Conservation (phyloP, 2,888 invertebrate genomes). For the Coremacera marginata region DNA sequence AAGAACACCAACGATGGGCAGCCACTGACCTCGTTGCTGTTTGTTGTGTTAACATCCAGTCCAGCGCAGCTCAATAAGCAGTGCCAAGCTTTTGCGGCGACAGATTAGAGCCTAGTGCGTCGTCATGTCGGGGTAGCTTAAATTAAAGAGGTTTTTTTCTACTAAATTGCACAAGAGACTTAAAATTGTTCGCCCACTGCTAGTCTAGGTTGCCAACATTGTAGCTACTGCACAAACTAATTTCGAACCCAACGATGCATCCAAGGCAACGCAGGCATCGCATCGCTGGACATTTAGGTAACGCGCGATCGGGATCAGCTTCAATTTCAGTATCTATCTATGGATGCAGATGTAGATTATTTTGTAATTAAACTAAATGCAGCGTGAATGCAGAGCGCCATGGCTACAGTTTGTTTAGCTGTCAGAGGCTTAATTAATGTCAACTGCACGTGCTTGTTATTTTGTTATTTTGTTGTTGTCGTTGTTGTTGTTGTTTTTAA, state of each 20-base stretch:
- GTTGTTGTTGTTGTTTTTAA: neutral
- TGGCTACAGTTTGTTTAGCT: constrained; percentile 10
- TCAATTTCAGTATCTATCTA: neutral
- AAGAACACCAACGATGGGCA: neutral
- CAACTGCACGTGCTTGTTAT: neutral
- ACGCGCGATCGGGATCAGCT: neutral
- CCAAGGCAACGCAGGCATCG: neutral
- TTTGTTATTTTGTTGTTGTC: neutral
- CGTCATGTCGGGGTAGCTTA: neutral
- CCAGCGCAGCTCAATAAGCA: neutral
- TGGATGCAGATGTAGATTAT: constrained; percentile 15
- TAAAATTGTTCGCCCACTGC: neutral
- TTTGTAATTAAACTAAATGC: constrained; percentile 33
- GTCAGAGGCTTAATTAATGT: constrained; percentile 10
- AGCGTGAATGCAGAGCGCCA: constrained; percentile 1
- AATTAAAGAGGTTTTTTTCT: constrained; percentile 12
- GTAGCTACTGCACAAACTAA: neutral
- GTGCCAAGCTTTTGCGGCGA: neutral
- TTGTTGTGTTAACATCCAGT: constrained; percentile 5
- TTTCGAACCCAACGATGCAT: constrained; percentile 17
- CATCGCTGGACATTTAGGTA: neutral
- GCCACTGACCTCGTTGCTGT: neutral
- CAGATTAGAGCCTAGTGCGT: constrained; percentile 1
- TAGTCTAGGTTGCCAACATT: neutral
- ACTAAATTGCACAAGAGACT: constrained; percentile 5